These are phyloP conservation scores for Lydus trimaculatus DNA, from an alignment of 2,888 invertebrate species.

Conservation along the genomic window DNA sequence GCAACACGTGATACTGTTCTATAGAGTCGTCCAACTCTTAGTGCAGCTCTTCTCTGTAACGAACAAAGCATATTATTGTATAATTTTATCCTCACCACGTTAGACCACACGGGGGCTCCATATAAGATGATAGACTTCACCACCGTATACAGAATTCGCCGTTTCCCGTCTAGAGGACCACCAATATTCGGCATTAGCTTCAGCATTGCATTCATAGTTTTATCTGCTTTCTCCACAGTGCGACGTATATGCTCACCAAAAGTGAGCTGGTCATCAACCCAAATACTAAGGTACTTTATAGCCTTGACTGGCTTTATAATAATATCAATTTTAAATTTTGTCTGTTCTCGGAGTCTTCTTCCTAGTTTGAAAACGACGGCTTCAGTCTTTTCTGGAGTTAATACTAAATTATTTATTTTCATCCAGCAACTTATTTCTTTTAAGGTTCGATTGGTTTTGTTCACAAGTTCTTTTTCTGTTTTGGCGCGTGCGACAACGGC, in stretches of 20 bases:
- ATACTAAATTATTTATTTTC: too few relatives aligned
- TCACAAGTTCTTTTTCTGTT: too few relatives aligned
- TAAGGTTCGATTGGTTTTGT: too few relatives aligned
- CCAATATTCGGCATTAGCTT: slow-evolving; percentile 2
- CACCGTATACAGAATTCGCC: background rate
- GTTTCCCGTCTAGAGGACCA: background rate
- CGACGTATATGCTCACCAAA: background rate
- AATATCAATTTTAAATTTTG: too few relatives aligned
- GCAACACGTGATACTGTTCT: background rate
- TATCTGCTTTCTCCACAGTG: background rate
- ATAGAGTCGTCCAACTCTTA: background rate
- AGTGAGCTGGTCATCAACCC: background rate
- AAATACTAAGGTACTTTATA: slow-evolving; percentile 3
- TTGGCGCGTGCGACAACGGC: too few relatives aligned
- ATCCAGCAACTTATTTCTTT: too few relatives aligned
- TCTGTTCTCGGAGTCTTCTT: too few relatives aligned
- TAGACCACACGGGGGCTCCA: background rate
- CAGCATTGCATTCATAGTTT: background rate
- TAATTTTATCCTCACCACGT: background rate
- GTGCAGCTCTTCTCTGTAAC: background rate
- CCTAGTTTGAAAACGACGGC: too few relatives aligned
- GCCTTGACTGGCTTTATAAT: background rate
- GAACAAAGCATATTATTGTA: background rate
- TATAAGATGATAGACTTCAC: background rate
- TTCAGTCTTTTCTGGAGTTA: too few relatives aligned